Conservation (phyloP, 2,888 invertebrate genomes). For the Scelioninae gen. 1 region DNA sequence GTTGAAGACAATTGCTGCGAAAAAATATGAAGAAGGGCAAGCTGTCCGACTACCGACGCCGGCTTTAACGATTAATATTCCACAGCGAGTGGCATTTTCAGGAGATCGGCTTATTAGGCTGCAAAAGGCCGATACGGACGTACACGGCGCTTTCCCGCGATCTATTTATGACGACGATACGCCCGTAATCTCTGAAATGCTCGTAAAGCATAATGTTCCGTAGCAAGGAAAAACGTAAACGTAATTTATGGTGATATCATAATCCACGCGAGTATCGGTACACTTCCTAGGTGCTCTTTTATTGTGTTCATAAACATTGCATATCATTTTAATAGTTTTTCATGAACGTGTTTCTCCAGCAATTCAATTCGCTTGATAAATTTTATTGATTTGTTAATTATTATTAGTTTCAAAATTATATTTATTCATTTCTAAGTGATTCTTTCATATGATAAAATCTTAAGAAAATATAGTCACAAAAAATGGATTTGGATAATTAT, state of each 20-base stretch:
- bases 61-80: slow-evolving; percentile 27
- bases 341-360: background rate
- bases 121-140: slow-evolving; percentile 34
- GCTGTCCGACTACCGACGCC: slow-evolving; percentile 1
- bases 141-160: slow-evolving; percentile 25
- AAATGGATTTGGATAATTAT: too few relatives aligned
- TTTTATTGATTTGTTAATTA: background rate
- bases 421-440: too few relatives aligned
- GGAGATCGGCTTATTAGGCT: slow-evolving; percentile 30
- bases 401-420: too few relatives aligned
- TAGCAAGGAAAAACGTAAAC: slow-evolving; percentile 46
- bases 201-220: slow-evolving; percentile 46
- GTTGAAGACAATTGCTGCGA: slow-evolving; percentile 38
- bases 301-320: slow-evolving; percentile 24
- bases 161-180: slow-evolving; percentile 48
- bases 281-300: slow-evolving; percentile 9
- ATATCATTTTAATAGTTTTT: slow-evolving; percentile 23
- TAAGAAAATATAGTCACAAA: too few relatives aligned
- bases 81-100: slow-evolving; percentile 11
- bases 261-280: slow-evolving; percentile 31
- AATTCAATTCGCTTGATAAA: background rate
- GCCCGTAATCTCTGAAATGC: slow-evolving; percentile 47
- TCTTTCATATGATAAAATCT: too few relatives aligned
- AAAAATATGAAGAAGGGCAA: slow-evolving; percentile 6
- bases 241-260: slow-evolving; percentile 51